phyloP scores from a whole-genome alignment of 1,140 invertebrate genomes.

The Panagrolaimus sp. region DNA sequence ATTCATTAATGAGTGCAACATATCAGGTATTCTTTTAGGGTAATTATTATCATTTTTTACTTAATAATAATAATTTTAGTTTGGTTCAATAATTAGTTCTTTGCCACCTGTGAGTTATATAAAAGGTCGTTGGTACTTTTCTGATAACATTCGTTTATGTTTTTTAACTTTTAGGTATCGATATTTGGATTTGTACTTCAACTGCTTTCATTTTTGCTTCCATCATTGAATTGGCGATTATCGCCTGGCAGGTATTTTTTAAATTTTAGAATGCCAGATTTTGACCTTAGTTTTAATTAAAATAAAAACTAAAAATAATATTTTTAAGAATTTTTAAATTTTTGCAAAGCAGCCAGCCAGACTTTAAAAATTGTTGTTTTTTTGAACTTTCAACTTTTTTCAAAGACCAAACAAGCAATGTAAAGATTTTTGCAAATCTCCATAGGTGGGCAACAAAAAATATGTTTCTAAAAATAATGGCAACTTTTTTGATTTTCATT shows the following conservation, averaged over 20 bases:
- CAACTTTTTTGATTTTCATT: no score
- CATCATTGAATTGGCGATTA: conserved; percentile 54
- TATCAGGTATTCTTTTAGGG: conserved; percentile 27
- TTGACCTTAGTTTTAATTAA: background rate
- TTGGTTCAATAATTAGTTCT: conserved; percentile 56
- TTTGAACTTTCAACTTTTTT: no score
- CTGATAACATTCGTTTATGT: background rate
- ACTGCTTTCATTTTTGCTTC: conserved; percentile 58
- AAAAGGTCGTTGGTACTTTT: conserved; percentile 25
- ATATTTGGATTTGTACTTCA: conserved; percentile 58
- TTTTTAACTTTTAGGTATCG: conserved; percentile 46
- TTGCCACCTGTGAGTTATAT: conserved; percentile 59
- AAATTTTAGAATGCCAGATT: background rate
- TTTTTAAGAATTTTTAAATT: no score
- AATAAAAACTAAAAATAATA: background rate
- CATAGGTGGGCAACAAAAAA: no score
- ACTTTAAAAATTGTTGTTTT: no score
- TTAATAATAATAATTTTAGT: conserved; percentile 34
- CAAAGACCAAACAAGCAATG: no score
- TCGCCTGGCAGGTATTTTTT: conserved; percentile 52
- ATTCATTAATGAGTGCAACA: conserved; percentile 57
- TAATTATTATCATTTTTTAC: background rate
- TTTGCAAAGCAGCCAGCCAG: no score
- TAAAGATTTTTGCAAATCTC: no score
- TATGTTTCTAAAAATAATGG: no score